Percentiles rank a stretch among this genome's conserved stretches.
Conservation (phyloP, 2,888 invertebrate genomes). For the Mesorhabditis spiculigera region DNA sequence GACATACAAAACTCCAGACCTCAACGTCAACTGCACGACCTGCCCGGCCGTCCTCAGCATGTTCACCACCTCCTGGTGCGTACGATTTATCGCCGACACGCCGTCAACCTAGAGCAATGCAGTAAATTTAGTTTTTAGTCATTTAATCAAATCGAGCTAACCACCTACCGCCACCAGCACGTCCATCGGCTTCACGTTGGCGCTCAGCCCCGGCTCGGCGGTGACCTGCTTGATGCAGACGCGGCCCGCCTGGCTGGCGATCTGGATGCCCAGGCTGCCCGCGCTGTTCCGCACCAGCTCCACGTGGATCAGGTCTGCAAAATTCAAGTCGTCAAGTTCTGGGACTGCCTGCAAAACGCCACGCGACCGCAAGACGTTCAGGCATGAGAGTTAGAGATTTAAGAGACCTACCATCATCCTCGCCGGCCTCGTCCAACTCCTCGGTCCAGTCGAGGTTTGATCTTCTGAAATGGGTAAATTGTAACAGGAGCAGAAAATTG, state of each 20-base stretch:
- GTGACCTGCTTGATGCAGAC: conserved; percentile 65
- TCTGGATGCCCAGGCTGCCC: conserved; percentile 61
- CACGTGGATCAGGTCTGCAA: conserved; percentile 19
- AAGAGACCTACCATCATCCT: conserved; percentile 29
- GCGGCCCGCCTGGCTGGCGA: conserved; percentile 52
- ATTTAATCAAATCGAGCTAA: not conserved
- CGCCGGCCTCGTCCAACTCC: conserved; percentile 40
- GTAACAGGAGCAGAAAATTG: too few relatives aligned
- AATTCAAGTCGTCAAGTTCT: not conserved
- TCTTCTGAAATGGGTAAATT: conserved; percentile 10
- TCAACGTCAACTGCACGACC: conserved; percentile 26
- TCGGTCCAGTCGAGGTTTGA: conserved; percentile 43
- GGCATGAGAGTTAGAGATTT: too few relatives aligned
- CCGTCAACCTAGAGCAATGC: conserved; percentile 57
- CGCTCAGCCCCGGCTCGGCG: conserved; percentile 78
- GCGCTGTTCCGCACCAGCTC: conserved; percentile 54
- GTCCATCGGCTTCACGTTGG: conserved; percentile 79
- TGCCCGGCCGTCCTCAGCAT: conserved; percentile 55
- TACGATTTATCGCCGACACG: conserved; percentile 58
- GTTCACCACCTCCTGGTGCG: conserved; percentile 60
- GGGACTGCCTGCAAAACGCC: too few relatives aligned
- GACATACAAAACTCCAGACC: not conserved
- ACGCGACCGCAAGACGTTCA: too few relatives aligned
- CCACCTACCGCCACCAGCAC: conserved; percentile 73
- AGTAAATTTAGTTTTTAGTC: not conserved